phyloP scores from a whole-genome alignment of 2,888 invertebrate genomes.

The Phortica okadai region DNA sequence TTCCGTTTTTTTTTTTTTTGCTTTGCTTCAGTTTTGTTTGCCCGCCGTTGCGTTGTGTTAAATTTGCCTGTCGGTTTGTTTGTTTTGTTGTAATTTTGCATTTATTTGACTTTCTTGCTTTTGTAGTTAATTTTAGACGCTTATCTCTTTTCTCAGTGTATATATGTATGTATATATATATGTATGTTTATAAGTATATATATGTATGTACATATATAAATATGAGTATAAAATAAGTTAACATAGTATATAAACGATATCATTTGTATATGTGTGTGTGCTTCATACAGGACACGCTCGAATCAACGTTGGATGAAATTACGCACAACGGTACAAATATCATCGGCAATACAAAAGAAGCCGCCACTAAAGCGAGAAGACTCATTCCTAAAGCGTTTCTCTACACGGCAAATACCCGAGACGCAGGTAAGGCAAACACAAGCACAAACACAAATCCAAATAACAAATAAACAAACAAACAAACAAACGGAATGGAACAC shows the following conservation, averaged over 20 bases:
- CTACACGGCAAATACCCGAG: conserved; percentile 92
- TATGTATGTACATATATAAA: conserved; percentile 23
- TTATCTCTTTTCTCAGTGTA: background rate
- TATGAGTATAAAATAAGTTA: background rate
- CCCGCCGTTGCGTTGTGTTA: background rate
- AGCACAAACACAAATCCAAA: background rate
- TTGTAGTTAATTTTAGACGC: background rate
- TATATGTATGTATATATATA: conserved; percentile 1
- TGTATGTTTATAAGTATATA: background rate
- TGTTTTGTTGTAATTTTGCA: background rate
- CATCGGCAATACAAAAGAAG: conserved; percentile 93
- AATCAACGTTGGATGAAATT: conserved; percentile 98
- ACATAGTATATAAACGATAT: conserved; percentile 22
- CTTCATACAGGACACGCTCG: conserved; percentile 86
- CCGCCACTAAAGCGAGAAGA: conserved; percentile 93
- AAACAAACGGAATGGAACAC: no score
- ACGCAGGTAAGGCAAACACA: conserved; percentile 82
- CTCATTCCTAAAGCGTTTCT: conserved; percentile 95
- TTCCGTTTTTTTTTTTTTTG: background rate
- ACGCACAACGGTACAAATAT: conserved; percentile 93
- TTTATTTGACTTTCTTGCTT: background rate
- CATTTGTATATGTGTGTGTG: conserved; percentile 1
- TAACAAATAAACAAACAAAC: no score
- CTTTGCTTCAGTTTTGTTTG: background rate
- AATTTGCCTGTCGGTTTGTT: background rate